Conservation (phyloP, 2,888 invertebrate genomes). For the Steinernema hermaphroditum region DNA sequence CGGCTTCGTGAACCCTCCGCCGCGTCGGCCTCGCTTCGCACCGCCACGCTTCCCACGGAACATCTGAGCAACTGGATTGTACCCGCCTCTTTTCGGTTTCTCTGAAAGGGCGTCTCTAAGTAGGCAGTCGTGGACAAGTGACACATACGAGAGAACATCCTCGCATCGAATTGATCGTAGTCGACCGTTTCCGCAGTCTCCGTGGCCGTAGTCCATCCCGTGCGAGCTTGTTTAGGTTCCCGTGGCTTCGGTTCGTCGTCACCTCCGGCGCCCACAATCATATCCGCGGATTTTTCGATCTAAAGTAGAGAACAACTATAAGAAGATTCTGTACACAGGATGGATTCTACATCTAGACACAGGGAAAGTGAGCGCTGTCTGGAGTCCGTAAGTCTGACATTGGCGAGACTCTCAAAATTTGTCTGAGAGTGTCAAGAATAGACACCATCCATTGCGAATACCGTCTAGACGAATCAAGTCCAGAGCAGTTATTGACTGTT, state of each 20-base stretch:
- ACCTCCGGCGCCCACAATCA: not conserved
- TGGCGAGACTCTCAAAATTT: no score
- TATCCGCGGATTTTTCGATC: conserved; percentile 3
- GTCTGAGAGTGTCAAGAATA: no score
- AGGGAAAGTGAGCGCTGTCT: not conserved
- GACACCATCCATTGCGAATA: no score
- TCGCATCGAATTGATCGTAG: not conserved
- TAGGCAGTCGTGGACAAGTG: not conserved
- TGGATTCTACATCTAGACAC: not conserved
- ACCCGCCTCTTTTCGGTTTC: not conserved
- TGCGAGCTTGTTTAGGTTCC: not conserved
- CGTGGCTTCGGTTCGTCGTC: not conserved
- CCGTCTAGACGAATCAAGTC: no score
- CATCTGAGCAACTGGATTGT: not conserved
- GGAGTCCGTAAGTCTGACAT: no score
- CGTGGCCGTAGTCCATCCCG: not conserved
- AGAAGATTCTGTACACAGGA: no score
- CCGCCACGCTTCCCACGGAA: not conserved
- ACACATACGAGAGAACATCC: not conserved
- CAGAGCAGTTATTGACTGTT: no score
- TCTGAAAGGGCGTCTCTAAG: not conserved
- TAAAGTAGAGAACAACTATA: not conserved
- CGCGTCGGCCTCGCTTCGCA: not conserved
- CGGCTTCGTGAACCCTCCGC: not conserved
- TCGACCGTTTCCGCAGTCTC: not conserved